phyloP scores from a whole-genome alignment of 2,797 vertebrate species.

The Taeniopygia guttata region DNA sequence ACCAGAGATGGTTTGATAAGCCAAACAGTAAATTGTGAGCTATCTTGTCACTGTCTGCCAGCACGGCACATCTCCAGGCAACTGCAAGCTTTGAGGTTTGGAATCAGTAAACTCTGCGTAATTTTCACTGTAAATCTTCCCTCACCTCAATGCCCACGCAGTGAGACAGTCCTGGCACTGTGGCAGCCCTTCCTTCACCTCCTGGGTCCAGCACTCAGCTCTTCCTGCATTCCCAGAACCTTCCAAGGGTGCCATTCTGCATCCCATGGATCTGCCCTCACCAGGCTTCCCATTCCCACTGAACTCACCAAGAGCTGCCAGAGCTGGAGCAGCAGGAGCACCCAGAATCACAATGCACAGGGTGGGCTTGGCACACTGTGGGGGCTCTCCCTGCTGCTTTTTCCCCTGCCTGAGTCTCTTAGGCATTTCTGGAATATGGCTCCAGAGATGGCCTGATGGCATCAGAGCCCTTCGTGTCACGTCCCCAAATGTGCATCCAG shows the following conservation, averaged over 20 bases:
- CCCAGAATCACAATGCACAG: background rate
- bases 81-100: background rate
- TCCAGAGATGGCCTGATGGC: background rate
- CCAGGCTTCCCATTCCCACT: background rate
- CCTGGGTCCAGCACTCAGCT: background rate
- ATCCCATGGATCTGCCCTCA: background rate
- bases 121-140: background rate
- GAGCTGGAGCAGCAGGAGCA: background rate
- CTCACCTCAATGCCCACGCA: background rate
- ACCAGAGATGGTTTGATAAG: background rate
- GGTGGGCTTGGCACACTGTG: rapidly evolving
- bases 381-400: background rate
- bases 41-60: background rate
- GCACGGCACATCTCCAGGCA: background rate
- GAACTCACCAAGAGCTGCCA: background rate
- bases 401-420: background rate
- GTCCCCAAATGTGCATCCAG: background rate
- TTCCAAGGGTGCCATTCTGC: background rate
- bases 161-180: background rate
- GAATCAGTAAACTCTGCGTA: background rate
- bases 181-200: background rate
- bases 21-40: background rate
- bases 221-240: background rate
- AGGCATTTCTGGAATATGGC: background rate
- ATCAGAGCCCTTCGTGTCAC: background rate